Evolutionary conservation across 2,113 vertebrate genomes (phyloP).

Genomic region (Eclectus roratus): DNA sequence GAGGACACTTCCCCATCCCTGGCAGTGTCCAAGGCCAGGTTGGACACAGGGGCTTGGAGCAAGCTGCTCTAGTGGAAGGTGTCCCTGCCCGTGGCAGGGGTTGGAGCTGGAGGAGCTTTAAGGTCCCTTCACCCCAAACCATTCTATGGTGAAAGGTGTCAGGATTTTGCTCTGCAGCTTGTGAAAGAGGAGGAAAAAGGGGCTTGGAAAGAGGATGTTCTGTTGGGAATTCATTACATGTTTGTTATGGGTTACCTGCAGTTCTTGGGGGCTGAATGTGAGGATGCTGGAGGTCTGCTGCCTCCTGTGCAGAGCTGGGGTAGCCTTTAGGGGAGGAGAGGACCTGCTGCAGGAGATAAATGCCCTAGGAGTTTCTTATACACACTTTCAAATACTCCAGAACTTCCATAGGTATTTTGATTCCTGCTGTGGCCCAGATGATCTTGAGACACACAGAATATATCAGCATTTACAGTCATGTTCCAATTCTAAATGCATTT

Average conservation of each 20-base stretch:
- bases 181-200: neutral
- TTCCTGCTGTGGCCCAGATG: neutral
- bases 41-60: neutral
- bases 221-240: neutral
- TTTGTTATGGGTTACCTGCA: neutral
- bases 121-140: neutral
- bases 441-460: neutral
- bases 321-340: neutral
- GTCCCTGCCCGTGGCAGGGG: neutral
- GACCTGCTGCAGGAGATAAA: neutral
- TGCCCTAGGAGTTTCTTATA: neutral
- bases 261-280: accelerated
- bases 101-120: neutral
- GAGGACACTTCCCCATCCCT: neutral
- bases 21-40: neutral
- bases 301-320: neutral
- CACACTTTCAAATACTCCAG: neutral
- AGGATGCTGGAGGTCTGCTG: neutral
- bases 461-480: accelerated
- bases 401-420: neutral
- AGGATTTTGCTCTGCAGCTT: neutral
- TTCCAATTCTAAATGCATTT: accelerated
- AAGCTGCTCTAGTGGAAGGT: neutral
- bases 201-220: neutral
- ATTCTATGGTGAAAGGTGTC: neutral